A percentile compares a stretch with the other conserved stretches of the same genome.
Conservation (phyloP, 2,888 invertebrate species). For the Augiades crinisus region DNA sequence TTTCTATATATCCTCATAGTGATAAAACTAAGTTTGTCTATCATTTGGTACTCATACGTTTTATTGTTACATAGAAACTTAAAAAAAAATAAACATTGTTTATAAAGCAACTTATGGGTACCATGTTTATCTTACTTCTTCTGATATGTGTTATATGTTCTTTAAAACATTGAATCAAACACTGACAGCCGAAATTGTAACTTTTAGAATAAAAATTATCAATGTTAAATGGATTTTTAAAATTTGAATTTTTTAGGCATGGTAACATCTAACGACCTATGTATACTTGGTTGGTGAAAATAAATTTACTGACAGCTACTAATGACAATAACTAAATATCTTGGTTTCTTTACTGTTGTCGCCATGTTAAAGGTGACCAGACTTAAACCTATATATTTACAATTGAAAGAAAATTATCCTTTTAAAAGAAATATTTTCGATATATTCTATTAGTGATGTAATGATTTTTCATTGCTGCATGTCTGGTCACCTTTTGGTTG, state of each 20-base stretch:
- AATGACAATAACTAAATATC: conserved; percentile 42
- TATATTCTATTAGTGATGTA: conserved; percentile 28
- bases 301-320: conserved; percentile 37
- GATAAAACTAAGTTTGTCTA: no score
- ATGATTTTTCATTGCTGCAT: conserved; percentile 70
- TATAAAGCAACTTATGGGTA: no score
- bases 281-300: conserved; percentile 62
- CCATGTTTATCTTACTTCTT: not conserved
- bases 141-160: not conserved
- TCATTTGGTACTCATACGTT: no score
- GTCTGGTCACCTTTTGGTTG: conserved; percentile 76
- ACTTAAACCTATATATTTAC: conserved; percentile 44
- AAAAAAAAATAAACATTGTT: no score
- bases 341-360: conserved; percentile 62
- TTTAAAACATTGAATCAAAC: not conserved
- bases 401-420: conserved; percentile 1
- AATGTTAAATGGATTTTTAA: not conserved
- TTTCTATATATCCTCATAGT: no score
- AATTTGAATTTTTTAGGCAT: conserved; percentile 48
- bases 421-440: not conserved
- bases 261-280: conserved; percentile 64
- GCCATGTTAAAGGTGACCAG: conserved; percentile 76
- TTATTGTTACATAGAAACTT: no score
- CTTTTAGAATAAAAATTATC: not conserved
- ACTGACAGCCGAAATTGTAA: not conserved